Evolutionary conservation across 1,140 invertebrate species (phyloP).

Genomic region (Notospermus geniculatus): DNA sequence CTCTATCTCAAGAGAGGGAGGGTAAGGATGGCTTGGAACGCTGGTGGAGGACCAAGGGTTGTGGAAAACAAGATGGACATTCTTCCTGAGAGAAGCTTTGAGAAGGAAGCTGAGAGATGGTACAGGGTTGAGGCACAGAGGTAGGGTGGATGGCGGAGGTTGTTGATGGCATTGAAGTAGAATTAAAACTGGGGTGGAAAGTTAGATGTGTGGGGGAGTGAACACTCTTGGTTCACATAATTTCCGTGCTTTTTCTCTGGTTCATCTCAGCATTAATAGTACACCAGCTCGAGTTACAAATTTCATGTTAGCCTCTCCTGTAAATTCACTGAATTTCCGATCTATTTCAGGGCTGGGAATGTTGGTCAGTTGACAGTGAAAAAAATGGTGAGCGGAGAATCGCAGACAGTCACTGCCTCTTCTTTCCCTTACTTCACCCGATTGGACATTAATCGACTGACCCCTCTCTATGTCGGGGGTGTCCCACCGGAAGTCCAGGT

Average conservation of each 20-base stretch:
- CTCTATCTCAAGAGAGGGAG: slow-evolving; percentile 75
- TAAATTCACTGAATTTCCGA: slow-evolving; percentile 1
- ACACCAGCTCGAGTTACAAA: not conserved
- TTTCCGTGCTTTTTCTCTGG: not conserved
- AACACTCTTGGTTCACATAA: not conserved
- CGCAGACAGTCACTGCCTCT: slow-evolving; percentile 26
- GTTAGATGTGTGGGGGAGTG: not conserved
- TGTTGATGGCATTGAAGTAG: not conserved
- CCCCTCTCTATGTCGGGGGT: slow-evolving; percentile 35
- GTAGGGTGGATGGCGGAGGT: slow-evolving; percentile 35
- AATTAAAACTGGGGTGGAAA: slow-evolving; percentile 10
- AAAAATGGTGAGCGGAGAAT: slow-evolving; percentile 35
- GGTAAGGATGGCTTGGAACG: slow-evolving; percentile 74
- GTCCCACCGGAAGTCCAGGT: slow-evolving; percentile 14
- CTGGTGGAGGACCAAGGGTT: slow-evolving; percentile 65
- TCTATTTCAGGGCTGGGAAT: slow-evolving; percentile 58
- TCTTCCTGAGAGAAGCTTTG: slow-evolving; percentile 60
- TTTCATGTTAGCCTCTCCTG: not conserved
- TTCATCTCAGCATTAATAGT: not conserved
- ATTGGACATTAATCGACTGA: slow-evolving; percentile 56
- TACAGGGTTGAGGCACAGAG: slow-evolving; percentile 70
- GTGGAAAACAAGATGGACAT: slow-evolving; percentile 60
- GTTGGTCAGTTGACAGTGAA: slow-evolving; percentile 61
- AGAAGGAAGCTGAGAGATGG: slow-evolving; percentile 67
- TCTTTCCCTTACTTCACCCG: slow-evolving; percentile 59